These are phyloP conservation scores for Drosophila triauraria DNA, from an alignment of 1,140 invertebrate species.

Conservation along the genomic window DNA sequence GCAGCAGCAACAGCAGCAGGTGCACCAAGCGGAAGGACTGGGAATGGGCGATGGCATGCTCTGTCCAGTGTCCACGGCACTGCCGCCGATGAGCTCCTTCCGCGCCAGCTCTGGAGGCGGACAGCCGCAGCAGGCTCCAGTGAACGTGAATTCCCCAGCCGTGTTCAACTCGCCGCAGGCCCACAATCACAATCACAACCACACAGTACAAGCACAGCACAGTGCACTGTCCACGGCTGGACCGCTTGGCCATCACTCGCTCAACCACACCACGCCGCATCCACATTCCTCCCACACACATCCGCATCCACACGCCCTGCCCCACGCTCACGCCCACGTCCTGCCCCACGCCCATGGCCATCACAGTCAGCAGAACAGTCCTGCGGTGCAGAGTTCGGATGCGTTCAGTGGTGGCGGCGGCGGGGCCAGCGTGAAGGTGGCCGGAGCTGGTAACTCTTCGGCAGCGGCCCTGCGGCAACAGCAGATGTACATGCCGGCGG, in stretches of 20 bases:
- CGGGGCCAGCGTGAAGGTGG: slow-evolving; percentile 57
- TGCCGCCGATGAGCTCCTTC: slow-evolving; percentile 98
- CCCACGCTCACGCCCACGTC: slow-evolving; percentile 76
- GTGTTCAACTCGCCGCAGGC: slow-evolving; percentile 86
- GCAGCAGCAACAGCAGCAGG: slow-evolving; percentile 56
- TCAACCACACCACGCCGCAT: slow-evolving; percentile 71
- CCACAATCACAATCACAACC: slow-evolving; percentile 78
- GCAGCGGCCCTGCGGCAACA: slow-evolving; percentile 75
- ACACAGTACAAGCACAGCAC: slow-evolving; percentile 82
- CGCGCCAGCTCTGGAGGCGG: slow-evolving; percentile 81
- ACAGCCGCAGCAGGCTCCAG: slow-evolving; percentile 46
- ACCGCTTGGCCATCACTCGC: slow-evolving; percentile 86
- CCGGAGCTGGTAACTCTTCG: slow-evolving; percentile 88
- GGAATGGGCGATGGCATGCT: slow-evolving; percentile 73
- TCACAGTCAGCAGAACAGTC: slow-evolving; percentile 85
- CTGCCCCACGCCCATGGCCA: slow-evolving; percentile 80
- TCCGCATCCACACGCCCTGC: slow-evolving; percentile 84
- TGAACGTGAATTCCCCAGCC: slow-evolving; percentile 69
- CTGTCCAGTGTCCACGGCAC: slow-evolving; percentile 87
- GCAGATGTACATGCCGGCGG: slow-evolving; percentile 85
- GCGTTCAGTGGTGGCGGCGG: slow-evolving; percentile 87
- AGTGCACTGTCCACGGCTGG: slow-evolving; percentile 86
- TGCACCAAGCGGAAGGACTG: slow-evolving; percentile 71
- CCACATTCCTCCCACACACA: slow-evolving; percentile 50
- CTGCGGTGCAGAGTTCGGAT: slow-evolving; percentile 88